Percentiles rank a stretch among this genome's conserved stretches.
phyloP scores from a whole-genome alignment of 2,113 vertebrate genomes.

The Trinectes maculatus region DNA sequence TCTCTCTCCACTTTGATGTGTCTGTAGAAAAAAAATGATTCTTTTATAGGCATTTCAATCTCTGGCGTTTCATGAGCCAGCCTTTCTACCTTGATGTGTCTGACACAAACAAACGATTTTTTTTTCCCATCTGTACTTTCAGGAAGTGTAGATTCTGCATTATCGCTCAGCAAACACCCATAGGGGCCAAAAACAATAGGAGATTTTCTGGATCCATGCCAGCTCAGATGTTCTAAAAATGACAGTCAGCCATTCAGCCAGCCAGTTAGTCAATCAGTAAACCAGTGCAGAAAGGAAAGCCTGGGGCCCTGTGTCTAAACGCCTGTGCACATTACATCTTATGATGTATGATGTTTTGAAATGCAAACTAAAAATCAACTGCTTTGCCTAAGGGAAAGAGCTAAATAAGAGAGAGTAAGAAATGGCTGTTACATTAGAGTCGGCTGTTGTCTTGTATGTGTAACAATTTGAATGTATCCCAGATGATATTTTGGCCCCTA shows the following conservation, averaged over 20 bases:
- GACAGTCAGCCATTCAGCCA: slow-evolving; percentile 62
- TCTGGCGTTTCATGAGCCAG: slow-evolving; percentile 54
- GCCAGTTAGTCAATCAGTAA: slow-evolving; percentile 60
- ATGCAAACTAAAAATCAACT: slow-evolving; percentile 70
- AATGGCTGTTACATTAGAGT: slow-evolving; percentile 44
- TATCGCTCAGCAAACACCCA: slow-evolving; percentile 57
- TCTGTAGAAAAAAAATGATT: slow-evolving; percentile 23
- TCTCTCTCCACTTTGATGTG: slow-evolving; percentile 56
- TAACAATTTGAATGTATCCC: slow-evolving; percentile 14
- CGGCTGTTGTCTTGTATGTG: slow-evolving; percentile 37
- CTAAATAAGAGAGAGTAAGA: slow-evolving; percentile 46
- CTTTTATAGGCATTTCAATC: slow-evolving; percentile 58
- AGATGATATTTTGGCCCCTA: slow-evolving; percentile 24
- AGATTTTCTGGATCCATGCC: slow-evolving; percentile 57
- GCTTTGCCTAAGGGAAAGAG: slow-evolving; percentile 39
- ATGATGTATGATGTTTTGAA: slow-evolving; percentile 65
- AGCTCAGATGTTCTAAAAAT: slow-evolving; percentile 66
- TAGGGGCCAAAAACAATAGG: slow-evolving; percentile 44
- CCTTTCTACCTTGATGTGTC: slow-evolving; percentile 59
- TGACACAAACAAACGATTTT: slow-evolving; percentile 56
- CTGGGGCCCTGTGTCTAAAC: slow-evolving; percentile 55
- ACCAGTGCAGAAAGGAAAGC: slow-evolving; percentile 43
- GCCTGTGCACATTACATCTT: slow-evolving; percentile 55
- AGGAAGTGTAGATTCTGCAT: slow-evolving; percentile 62
- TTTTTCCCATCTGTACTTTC: slow-evolving; percentile 47